These are phyloP conservation scores for Parnassius mnemosyne DNA, from an alignment of 2,888 invertebrate genomes.

Conservation along the genomic window DNA sequence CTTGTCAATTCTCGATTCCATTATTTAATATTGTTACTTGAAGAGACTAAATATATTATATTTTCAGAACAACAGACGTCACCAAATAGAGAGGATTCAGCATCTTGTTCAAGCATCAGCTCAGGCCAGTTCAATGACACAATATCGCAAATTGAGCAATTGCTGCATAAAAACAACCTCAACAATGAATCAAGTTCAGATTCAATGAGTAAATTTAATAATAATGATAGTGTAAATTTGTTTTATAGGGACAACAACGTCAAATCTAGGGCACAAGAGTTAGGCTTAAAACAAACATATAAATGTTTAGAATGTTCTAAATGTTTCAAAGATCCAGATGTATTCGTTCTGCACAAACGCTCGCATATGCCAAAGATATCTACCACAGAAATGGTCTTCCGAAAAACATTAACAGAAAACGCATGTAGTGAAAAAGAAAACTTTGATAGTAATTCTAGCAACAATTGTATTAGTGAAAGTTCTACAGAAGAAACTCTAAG, in stretches of 20 bases:
- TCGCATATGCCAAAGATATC: conserved; percentile 39
- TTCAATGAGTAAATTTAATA: conserved; percentile 5
- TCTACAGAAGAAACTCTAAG: conserved; percentile 49
- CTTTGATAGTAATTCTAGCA: conserved; percentile 39
- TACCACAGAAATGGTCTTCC: conserved; percentile 14
- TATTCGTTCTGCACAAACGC: conserved; percentile 59
- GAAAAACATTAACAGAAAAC: conserved; percentile 25
- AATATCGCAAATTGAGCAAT: conserved; percentile 23
- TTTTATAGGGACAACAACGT: conserved; percentile 2
- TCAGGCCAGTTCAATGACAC: conserved; percentile 23
- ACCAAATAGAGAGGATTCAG: conserved; percentile 17
- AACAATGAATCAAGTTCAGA: conserved; percentile 12
- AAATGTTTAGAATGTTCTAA: conserved; percentile 64
- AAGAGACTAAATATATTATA: too few relatives aligned
- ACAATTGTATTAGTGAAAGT: conserved; percentile 6
- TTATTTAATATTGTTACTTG: too few relatives aligned
- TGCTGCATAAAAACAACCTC: conserved; percentile 21
- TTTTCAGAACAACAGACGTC: conserved; percentile 30
- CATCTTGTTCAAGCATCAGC: conserved; percentile 20
- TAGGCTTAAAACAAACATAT: conserved; percentile 37
- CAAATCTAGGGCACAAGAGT: conserved; percentile 3
- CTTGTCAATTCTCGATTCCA: too few relatives aligned
- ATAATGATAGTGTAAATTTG: conserved; percentile 10
- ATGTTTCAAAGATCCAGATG: conserved; percentile 73
- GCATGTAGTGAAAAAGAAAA: conserved; percentile 51